These are phyloP conservation scores for Oscheius onirici DNA, from an alignment of 2,888 invertebrate species.

Conservation along the genomic window DNA sequence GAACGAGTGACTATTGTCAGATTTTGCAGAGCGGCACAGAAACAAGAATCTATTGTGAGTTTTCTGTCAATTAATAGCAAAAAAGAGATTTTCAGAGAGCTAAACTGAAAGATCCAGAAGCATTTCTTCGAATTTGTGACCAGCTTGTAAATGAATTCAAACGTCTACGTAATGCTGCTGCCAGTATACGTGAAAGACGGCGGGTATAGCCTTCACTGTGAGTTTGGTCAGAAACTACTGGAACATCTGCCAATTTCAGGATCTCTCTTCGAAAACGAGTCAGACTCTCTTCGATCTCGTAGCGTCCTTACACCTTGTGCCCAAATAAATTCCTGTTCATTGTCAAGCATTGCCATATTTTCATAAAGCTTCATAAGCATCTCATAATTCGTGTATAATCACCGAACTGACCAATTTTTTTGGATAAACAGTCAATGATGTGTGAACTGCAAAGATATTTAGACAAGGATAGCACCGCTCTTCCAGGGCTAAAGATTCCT, in stretches of 20 bases:
- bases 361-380: constrained; percentile 24
- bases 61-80: background rate
- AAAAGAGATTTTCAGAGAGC: constrained; percentile 24
- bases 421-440: too few species aligned
- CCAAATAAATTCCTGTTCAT: background rate
- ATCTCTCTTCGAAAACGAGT: constrained; percentile 17
- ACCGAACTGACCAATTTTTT: too few species aligned
- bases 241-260: background rate
- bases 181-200: constrained; percentile 7
- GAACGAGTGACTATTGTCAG: constrained; percentile 22
- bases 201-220: constrained; percentile 18
- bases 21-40: constrained; percentile 24
- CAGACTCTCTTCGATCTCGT: constrained; percentile 25
- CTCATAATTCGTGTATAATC: too few species aligned
- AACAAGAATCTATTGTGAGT: constrained; percentile 22
- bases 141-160: constrained; percentile 27
- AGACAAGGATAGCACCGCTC: too few species aligned
- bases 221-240: background rate
- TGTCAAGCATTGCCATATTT: constrained; percentile 11
- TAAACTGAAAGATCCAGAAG: constrained; percentile 29
- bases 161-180: constrained; percentile 6
- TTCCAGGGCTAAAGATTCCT: too few species aligned
- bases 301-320: constrained; percentile 18
- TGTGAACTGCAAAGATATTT: too few species aligned
- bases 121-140: constrained; percentile 27